Base-by-base conservation (phyloP, 2,888 invertebrate species). In the Malacosoma neustria region DNA sequence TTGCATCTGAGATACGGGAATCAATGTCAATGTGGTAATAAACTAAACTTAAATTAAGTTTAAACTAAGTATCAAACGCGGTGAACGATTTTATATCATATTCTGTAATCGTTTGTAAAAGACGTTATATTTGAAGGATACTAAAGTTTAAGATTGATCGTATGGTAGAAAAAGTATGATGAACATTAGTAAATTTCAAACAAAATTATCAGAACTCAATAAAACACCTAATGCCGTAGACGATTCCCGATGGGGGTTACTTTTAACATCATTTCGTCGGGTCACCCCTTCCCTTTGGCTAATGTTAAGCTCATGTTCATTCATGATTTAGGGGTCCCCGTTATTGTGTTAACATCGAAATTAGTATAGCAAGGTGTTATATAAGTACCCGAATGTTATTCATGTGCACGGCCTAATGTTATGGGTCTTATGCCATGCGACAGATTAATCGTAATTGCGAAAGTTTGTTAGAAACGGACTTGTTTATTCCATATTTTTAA, bases 361-460 rank as follows among this genome's bases (percentile, higher is more conserved):
- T 84, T 82, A 82, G 76, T 72, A 70, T 61, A 57, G 66, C 79
- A 81, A 82, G 84, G 84, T 84, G 84, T 66, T 66, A 74, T 54
- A 61, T 71, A 72, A 68, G 63, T 62, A 66, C 75, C 73, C 69
- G 46, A 70, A 56, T 53, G 49, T 60, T 68, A 79, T 79, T 77
- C 74, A 72, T 61, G 61, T 50, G 57, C 72, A 73, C 71, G 74
- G 22, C 22, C 22, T 22, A 22, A 22, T 71, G 72, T 68, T 52
- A 63, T 22, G 22, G 22, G 22, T 9, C 22, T 7, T 22, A 9
- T 22, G 22, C 9, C 22, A 22, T 22, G 9, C 22, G n/a, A n/a
- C n/a, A n/a, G n/a, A n/a, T n/a, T n/a, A n/a, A n/a, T n/a, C n/a
- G n/a, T n/a, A n/a, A n/a, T n/a, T n/a, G n/a, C n/a, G n/a, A n/a